Percentiles rank a stretch among this genome's conserved stretches.
These are phyloP conservation scores for Matsumyia berberina DNA, from an alignment of 2,888 invertebrate species.

Conservation along the genomic window DNA sequence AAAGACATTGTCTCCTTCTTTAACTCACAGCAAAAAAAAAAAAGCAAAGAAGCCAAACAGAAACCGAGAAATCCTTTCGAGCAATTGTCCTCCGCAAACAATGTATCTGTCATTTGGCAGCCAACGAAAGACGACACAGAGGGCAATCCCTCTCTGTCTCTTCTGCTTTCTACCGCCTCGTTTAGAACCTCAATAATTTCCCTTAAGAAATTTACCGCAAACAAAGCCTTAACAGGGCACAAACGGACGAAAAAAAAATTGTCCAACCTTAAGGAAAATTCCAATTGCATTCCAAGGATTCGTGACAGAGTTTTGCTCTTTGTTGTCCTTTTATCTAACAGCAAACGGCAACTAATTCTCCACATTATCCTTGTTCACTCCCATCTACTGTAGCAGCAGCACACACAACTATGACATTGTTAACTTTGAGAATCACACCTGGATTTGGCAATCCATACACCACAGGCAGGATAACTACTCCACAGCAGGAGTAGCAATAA, in stretches of 20 bases:
- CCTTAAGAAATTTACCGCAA: conserved; percentile 46
- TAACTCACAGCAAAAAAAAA: conserved; percentile 29
- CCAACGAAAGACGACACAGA: conserved; percentile 36
- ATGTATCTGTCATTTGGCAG: conserved; percentile 66
- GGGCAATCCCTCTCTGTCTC: conserved; percentile 17
- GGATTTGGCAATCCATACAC: conserved; percentile 68
- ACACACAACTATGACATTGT: conserved; percentile 51
- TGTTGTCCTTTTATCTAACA: conserved; percentile 50
- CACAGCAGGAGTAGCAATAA: conserved; percentile 58
- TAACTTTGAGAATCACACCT: conserved; percentile 70
- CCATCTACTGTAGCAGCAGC: conserved; percentile 11
- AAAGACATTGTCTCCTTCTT: conserved; percentile 47
- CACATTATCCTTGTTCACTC: conserved; percentile 74
- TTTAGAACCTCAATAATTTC: conserved; percentile 41
- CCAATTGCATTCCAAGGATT: conserved; percentile 70
- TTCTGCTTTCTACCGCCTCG: background rate
- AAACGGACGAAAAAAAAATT: background rate
- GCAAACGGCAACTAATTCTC: conserved; percentile 69
- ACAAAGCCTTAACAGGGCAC: conserved; percentile 31
- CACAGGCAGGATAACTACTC: conserved; percentile 22
- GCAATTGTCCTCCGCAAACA: conserved; percentile 66
- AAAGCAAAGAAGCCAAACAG: conserved; percentile 20
- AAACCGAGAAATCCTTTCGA: conserved; percentile 36
- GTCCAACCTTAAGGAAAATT: conserved; percentile 44
- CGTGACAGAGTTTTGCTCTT: conserved; percentile 27